Percentiles rank a stretch among this genome's conserved stretches.
Conservation (phyloP, 2,113 vertebrate genomes). For the Sciurus niger region DNA sequence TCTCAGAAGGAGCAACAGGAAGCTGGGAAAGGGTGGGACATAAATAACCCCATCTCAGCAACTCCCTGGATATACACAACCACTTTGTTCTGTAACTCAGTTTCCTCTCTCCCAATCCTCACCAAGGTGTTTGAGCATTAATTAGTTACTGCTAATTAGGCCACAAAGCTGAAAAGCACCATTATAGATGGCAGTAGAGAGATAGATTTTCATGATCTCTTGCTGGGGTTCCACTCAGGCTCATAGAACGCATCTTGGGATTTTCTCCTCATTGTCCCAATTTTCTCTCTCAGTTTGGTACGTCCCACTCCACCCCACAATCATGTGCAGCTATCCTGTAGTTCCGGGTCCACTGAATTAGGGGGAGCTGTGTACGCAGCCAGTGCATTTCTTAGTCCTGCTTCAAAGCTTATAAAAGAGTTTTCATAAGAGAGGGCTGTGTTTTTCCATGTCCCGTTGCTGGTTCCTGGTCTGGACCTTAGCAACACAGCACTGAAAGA, state of each 20-base stretch:
- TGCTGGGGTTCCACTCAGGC: neutral
- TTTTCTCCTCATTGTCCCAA: neutral
- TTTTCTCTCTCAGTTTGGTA: neutral
- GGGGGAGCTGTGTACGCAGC: fast-evolving
- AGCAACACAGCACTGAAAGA: neutral
- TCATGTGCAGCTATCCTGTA: neutral
- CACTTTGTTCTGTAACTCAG: neutral
- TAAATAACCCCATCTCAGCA: neutral
- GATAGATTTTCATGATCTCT: slow-evolving; percentile 34
- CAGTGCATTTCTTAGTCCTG: fast-evolving
- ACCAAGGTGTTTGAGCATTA: neutral
- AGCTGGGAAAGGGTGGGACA: slow-evolving; percentile 18
- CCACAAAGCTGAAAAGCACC: slow-evolving; percentile 28
- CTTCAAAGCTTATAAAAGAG: neutral
- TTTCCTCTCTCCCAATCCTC: neutral
- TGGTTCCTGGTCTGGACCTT: neutral
- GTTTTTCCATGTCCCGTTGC: neutral
- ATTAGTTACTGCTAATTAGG: slow-evolving; percentile 52
- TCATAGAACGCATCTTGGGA: neutral
- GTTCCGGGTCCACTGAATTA: neutral
- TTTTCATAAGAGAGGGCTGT: neutral
- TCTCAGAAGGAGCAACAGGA: slow-evolving; percentile 23
- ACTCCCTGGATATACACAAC: neutral
- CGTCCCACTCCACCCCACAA: no score
- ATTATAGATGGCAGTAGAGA: neutral